These are phyloP conservation scores for Epistrophella euchroma DNA, from an alignment of 2,888 invertebrate species.

Conservation along the genomic window DNA sequence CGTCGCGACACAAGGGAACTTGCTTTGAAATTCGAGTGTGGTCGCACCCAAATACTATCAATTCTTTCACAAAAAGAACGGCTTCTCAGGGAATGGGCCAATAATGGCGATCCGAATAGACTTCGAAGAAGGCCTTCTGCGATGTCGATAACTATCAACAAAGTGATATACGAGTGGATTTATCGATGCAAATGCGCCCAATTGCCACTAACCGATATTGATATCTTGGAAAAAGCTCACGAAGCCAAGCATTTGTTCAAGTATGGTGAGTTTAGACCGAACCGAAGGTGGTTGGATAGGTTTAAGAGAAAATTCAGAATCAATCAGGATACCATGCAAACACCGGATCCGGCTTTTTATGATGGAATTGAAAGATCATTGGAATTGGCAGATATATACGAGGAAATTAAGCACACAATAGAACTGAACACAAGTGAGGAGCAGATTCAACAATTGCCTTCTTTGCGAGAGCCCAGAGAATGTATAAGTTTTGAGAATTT, in stretches of 20 bases:
- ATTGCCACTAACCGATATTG: constrained; percentile 33
- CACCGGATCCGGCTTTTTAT: background rate
- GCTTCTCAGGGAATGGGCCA: constrained; percentile 56
- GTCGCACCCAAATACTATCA: constrained; percentile 67
- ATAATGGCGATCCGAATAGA: constrained; percentile 58
- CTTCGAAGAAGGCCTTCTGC: constrained; percentile 61
- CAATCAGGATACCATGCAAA: constrained; percentile 15
- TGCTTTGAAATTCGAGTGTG: constrained; percentile 56
- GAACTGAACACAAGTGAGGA: constrained; percentile 8
- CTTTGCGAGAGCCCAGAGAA: background rate
- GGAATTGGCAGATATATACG: constrained; percentile 48
- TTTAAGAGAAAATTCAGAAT: constrained; percentile 59
- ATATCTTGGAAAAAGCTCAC: constrained; percentile 54
- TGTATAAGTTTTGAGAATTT: background rate
- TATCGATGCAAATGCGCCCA: constrained; percentile 27
- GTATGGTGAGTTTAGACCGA: constrained; percentile 60
- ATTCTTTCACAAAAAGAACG: constrained; percentile 68
- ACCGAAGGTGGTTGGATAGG: constrained; percentile 61
- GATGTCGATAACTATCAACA: constrained; percentile 52
- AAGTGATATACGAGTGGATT: constrained; percentile 61
- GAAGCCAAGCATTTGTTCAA: constrained; percentile 58
- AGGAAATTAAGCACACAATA: constrained; percentile 50
- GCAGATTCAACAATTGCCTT: background rate
- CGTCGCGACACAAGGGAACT: constrained; percentile 53
- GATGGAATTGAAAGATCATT: constrained; percentile 24